Conservation (phyloP, 2,113 vertebrate species). For the Ceratotherium simum region DNA sequence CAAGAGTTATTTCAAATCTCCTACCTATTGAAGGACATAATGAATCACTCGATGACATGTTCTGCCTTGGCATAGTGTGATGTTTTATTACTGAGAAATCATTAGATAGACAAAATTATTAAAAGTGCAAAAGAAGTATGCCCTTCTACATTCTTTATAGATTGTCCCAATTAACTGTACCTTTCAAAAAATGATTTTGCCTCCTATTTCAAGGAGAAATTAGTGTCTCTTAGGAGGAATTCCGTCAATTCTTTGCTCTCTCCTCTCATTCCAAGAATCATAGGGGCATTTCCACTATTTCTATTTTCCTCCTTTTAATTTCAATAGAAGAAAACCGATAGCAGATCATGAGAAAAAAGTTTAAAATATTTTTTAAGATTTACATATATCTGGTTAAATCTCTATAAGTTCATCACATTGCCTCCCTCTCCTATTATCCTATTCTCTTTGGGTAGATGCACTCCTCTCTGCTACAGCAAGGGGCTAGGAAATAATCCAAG, state of each 20-base stretch:
- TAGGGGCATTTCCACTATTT: background rate
- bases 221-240: background rate
- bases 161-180: background rate
- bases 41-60: background rate
- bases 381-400: background rate
- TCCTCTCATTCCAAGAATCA: background rate
- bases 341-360: background rate
- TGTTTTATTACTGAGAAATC: conserved; percentile 10
- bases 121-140: background rate
- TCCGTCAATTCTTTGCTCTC: background rate
- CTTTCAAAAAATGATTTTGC: conserved; percentile 24
- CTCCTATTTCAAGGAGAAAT: background rate
- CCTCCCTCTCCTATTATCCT: background rate
- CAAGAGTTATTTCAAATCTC: background rate
- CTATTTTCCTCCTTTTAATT: background rate
- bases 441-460: background rate
- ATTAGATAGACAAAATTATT: background rate
- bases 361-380: background rate
- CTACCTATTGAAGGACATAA: background rate
- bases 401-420: background rate
- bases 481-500: background rate
- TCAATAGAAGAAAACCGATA: background rate
- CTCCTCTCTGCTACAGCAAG: background rate
- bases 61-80: background rate
- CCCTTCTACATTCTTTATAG: background rate